Conservation (phyloP, 2,113 vertebrate genomes). For the Rattus rattus region DNA sequence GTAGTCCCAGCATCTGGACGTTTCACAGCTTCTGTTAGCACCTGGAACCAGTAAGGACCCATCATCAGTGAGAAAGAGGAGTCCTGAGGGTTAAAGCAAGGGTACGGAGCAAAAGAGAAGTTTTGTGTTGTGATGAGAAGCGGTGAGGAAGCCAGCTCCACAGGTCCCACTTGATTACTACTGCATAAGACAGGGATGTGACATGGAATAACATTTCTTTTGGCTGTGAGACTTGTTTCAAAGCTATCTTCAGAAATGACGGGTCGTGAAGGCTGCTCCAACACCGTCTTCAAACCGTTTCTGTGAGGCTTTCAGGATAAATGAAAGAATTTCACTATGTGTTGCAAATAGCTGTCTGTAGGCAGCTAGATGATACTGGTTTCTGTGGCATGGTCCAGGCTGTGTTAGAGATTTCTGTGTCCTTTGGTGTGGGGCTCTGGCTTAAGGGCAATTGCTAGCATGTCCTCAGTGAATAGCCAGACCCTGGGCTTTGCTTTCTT, state of each 20-base stretch:
- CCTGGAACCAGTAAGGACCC: background rate
- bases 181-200: rapidly evolving
- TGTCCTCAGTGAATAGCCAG: background rate
- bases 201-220: no score
- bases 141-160: background rate
- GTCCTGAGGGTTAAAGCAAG: background rate
- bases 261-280: background rate
- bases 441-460: background rate
- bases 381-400: background rate
- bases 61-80: background rate
- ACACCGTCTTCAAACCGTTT: background rate
- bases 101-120: background rate
- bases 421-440: background rate
- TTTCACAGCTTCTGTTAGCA: background rate
- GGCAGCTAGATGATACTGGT: background rate
- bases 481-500: background rate
- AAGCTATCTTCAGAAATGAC: background rate
- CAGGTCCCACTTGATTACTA: background rate
- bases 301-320: background rate
- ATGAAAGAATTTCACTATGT: background rate
- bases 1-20: background rate
- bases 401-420: background rate
- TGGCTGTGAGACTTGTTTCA: background rate
- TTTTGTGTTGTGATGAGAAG: no score
- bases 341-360: background rate